Evolutionary conservation across 1,140 invertebrate species (phyloP), one percentile per base, ranked within the genome.

Genomic region (Macrotrachela quadricornifera): DNA sequence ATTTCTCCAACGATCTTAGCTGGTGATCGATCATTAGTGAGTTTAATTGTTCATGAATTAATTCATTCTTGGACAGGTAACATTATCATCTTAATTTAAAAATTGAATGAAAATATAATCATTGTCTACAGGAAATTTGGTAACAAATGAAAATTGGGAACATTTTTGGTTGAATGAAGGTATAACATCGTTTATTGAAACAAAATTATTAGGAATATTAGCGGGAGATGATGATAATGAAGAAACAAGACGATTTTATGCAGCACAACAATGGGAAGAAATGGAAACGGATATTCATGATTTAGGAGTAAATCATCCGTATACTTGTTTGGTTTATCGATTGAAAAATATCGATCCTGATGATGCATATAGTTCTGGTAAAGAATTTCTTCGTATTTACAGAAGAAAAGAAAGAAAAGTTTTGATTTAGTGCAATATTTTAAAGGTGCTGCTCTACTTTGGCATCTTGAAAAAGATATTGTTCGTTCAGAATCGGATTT

Each of bases 131-230:
- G 85, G 85, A 45, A 94, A 94, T 71, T 71, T 94, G 48, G 83
- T 94, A 14, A 94, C 88, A 4, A 91, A 91, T 66, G 73, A 73
- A 47, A 88, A 83, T 65, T 90, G 84, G 65, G 83, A 92, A 69
- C 82, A 94, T 68, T 94, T 95, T 69, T 94, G 73, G 73, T 72
- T 95, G 11, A 94, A 95, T 66, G 87, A 95, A 73, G 88, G 88
- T 3, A 90, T 92, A 64, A 95, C 90, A 0, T 78, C 83, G 43
- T 94, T 87, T 71, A 70, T 90, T 1, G 85, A 94, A 67, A 74
- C 83, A 38, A 91, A 91, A 71, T 84, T 90, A 60, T 64, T 74
- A 4, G 21, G 8, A 4, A 2, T 4, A 30, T 30, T 30, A 30
- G 8, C 21, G 8, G 8, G n/a, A n/a, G n/a, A n/a, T n/a, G n/a